These are phyloP conservation scores for Saimiri boliviensis DNA, from an alignment of 2,113 vertebrate species.

Conservation along the genomic window DNA sequence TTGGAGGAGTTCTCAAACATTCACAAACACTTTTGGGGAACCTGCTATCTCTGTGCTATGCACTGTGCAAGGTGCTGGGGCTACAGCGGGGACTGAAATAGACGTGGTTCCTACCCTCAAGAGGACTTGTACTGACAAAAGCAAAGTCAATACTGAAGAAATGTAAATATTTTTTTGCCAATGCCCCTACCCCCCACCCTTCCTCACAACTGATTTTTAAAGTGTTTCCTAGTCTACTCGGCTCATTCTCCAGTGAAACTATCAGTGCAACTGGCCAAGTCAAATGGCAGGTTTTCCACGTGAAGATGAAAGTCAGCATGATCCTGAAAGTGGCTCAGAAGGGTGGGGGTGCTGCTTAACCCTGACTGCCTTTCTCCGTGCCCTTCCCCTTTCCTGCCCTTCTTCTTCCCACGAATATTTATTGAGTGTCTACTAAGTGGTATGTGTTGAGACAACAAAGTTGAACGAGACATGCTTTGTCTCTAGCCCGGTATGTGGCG, in stretches of 20 bases:
- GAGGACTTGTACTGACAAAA: not conserved
- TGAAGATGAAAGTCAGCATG: not conserved
- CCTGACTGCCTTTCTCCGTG: not conserved
- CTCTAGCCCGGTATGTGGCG: not conserved
- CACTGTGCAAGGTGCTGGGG: too few species aligned
- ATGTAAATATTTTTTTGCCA: not conserved
- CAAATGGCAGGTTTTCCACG: not conserved
- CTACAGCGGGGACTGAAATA: not conserved
- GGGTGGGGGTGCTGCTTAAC: not conserved
- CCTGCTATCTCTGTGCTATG: not conserved
- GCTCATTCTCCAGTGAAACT: not conserved
- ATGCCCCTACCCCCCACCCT: not conserved
- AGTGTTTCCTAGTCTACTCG: not conserved
- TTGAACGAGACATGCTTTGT: not conserved
- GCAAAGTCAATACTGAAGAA: not conserved
- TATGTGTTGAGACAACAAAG: not conserved
- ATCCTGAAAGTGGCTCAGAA: not conserved
- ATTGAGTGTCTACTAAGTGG: not conserved
- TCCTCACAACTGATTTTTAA: not conserved
- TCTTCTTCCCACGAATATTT: not conserved
- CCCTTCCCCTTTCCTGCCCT: not conserved
- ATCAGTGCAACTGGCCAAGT: not conserved
- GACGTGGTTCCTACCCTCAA: not conserved
- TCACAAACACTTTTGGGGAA: not conserved
- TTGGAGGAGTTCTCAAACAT: not conserved